Evolutionary conservation across 2,113 vertebrate species (phyloP).

Genomic region (Noctilio leporinus): DNA sequence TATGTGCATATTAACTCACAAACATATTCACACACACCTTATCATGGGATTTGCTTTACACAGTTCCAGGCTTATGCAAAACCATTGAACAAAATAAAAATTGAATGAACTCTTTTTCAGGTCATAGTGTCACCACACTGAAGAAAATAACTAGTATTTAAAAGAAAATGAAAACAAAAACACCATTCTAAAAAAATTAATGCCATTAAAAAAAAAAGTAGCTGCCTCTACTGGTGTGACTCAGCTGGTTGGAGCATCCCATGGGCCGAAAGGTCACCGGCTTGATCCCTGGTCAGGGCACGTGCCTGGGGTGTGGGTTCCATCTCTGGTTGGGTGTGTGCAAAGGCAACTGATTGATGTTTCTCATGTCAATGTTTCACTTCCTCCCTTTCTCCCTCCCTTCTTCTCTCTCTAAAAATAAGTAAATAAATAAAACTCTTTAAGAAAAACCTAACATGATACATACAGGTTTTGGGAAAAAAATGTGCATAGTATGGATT

Average conservation of each 20-base stretch:
- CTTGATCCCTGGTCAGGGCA: too few relatives aligned
- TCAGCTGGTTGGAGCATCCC: too few relatives aligned
- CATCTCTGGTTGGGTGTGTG: too few relatives aligned
- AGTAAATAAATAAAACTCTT: too few relatives aligned
- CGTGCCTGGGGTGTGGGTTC: too few relatives aligned
- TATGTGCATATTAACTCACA: background rate
- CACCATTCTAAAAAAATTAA: background rate
- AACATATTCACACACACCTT: background rate
- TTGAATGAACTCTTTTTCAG: background rate
- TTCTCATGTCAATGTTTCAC: too few relatives aligned
- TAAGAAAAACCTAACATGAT: background rate
- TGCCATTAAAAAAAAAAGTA: background rate
- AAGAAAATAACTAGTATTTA: background rate
- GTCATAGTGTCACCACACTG: background rate
- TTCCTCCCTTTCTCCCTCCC: too few relatives aligned
- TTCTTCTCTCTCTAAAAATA: too few relatives aligned
- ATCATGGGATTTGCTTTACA: background rate
- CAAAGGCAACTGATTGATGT: too few relatives aligned
- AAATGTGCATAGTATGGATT: background rate
- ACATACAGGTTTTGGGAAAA: background rate
- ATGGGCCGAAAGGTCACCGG: too few relatives aligned
- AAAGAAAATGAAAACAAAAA: background rate
- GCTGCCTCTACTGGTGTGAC: too few relatives aligned
- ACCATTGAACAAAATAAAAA: background rate
- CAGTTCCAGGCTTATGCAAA: background rate